phyloP scores from a whole-genome alignment of 2,888 invertebrate genomes.

The Metalampra italica region DNA sequence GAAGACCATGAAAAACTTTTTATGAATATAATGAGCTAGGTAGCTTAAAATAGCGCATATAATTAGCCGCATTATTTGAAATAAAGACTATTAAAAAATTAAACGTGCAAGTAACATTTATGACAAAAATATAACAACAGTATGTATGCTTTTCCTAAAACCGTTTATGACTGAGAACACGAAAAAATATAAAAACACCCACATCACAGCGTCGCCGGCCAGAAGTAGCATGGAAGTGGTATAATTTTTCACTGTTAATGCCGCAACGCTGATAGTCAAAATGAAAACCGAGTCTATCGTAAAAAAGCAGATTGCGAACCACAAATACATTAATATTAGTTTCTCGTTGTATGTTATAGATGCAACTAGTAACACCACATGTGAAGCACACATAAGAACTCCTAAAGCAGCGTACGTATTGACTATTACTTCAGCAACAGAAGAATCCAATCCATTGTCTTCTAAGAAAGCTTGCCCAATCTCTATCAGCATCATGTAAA shows the following conservation, averaged over 20 bases:
- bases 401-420: constrained; percentile 36
- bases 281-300: constrained; percentile 30
- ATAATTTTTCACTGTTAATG: neutral
- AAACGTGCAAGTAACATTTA: constrained; percentile 10
- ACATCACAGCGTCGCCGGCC: constrained; percentile 27
- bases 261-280: constrained; percentile 19
- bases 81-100: too few species aligned
- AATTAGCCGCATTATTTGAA: too few species aligned
- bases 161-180: constrained; percentile 48
- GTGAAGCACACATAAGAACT: constrained; percentile 30
- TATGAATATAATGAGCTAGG: too few species aligned
- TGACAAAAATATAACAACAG: constrained; percentile 35
- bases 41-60: too few species aligned
- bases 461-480: constrained; percentile 22
- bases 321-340: constrained; percentile 41
- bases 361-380: constrained; percentile 36
- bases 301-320: constrained; percentile 36
- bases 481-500: constrained; percentile 27
- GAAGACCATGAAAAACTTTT: too few species aligned
- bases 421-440: constrained; percentile 21
- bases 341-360: constrained; percentile 39
- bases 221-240: constrained; percentile 17
- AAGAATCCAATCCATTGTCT: constrained; percentile 17
- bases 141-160: constrained; percentile 47
- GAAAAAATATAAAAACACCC: constrained; percentile 33